Conservation (phyloP, 1,140 invertebrate genomes). For the Leptinotarsa defecta region DNA sequence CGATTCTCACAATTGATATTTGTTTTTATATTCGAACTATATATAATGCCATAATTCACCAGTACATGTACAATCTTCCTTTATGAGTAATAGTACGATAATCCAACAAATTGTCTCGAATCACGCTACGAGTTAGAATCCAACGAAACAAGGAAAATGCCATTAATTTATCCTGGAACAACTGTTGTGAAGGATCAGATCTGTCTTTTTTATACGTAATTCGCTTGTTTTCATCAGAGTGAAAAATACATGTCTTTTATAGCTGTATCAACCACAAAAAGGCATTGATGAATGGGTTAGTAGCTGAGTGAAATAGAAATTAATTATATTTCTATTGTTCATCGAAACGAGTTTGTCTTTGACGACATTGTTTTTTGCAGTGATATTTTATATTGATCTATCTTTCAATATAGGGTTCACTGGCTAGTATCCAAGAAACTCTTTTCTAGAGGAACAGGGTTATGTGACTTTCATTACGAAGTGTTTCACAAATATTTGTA, state of each 20-base stretch:
- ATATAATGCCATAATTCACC: no score
- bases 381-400: no score
- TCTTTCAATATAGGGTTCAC: no score
- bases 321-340: no score
- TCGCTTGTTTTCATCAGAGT: neutral
- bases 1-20: no score
- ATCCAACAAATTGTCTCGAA: neutral
- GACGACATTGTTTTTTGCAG: no score
- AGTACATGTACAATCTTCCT: neutral
- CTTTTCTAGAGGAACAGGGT: no score
- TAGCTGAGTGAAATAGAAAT: neutral
- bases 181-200: neutral
- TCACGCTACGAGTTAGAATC: neutral
- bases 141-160: neutral
- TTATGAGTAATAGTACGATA: neutral
- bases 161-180: conserved; percentile 1
- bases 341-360: no score
- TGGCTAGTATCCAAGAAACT: no score
- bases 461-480: no score
- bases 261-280: neutral
- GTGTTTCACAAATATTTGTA: no score
- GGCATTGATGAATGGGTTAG: neutral
- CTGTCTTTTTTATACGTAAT: neutral
- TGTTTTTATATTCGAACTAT: no score
- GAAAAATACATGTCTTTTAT: neutral